Conservation (phyloP, 2,797 vertebrate species). For the Bufotes viridis region DNA sequence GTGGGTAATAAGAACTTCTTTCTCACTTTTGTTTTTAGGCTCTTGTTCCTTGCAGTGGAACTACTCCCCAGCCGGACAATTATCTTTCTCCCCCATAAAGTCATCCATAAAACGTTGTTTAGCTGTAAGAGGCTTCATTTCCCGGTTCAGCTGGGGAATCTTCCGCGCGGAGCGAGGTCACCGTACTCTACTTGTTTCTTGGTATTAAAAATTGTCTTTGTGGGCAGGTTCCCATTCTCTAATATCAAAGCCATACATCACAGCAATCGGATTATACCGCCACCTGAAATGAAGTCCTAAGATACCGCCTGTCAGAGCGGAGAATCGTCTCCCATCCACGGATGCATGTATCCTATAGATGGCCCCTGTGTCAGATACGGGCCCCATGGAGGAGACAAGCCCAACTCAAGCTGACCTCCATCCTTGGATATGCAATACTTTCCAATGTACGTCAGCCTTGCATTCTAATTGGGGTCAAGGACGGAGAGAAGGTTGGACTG, state of each 20-base stretch:
- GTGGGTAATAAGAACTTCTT: neutral
- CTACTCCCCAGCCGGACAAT: slow-evolving; percentile 43
- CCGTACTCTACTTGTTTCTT: slow-evolving; percentile 30
- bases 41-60: neutral
- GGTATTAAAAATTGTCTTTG: slow-evolving; percentile 54
- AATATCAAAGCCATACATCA: slow-evolving; percentile 56
- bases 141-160: slow-evolving; percentile 37
- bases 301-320: neutral
- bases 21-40: neutral
- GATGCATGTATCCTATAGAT: neutral
- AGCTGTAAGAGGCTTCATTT: slow-evolving; percentile 21
- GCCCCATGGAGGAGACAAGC: neutral
- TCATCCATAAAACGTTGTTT: slow-evolving; percentile 50
- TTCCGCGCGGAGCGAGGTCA: slow-evolving; percentile 34
- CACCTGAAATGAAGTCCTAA: slow-evolving; percentile 12
- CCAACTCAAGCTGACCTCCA: neutral
- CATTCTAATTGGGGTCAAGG: neutral
- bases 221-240: slow-evolving; percentile 38
- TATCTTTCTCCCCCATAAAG: slow-evolving; percentile 36
- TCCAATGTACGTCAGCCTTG: neutral
- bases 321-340: neutral
- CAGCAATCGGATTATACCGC: slow-evolving; percentile 30
- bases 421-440: neutral
- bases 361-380: neutral
- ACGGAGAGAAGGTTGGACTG: too few relatives aligned